Conservation (phyloP, 2,113 vertebrate species). For the Amphiprion percula region DNA sequence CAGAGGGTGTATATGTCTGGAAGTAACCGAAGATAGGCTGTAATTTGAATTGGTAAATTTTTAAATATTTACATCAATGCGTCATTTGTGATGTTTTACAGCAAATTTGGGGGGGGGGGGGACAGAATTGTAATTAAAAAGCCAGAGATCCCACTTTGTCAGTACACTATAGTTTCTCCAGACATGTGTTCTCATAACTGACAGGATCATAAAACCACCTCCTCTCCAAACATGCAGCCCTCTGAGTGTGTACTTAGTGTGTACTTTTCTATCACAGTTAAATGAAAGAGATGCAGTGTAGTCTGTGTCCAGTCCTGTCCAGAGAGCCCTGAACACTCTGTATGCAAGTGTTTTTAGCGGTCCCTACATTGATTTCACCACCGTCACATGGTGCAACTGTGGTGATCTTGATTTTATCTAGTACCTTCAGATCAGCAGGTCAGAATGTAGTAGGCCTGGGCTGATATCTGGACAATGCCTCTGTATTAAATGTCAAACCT, state of each 20-base stretch:
- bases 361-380: slow-evolving; percentile 2
- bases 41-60: background rate
- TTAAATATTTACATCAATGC: background rate
- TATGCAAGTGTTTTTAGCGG: background rate
- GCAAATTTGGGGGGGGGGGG: background rate
- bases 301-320: background rate
- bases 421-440: slow-evolving; percentile 21
- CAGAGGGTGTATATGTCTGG: background rate
- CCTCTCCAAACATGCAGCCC: too few relatives aligned
- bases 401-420: background rate
- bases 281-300: background rate
- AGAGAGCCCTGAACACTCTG: slow-evolving; percentile 2
- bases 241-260: too few relatives aligned
- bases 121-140: too few relatives aligned
- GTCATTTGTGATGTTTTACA: background rate
- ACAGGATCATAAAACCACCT: background rate
- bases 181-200: background rate
- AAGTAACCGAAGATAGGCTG: background rate
- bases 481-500: slow-evolving; percentile 29
- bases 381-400: slow-evolving; percentile 7
- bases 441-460: background rate
- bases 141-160: background rate
- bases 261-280: background rate
- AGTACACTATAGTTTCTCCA: background rate
- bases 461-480: slow-evolving; percentile 39